Evolutionary conservation across 2,113 vertebrate genomes (phyloP), one percentile per base, ranked within the genome.

Genomic region (Petromus typicus): DNA sequence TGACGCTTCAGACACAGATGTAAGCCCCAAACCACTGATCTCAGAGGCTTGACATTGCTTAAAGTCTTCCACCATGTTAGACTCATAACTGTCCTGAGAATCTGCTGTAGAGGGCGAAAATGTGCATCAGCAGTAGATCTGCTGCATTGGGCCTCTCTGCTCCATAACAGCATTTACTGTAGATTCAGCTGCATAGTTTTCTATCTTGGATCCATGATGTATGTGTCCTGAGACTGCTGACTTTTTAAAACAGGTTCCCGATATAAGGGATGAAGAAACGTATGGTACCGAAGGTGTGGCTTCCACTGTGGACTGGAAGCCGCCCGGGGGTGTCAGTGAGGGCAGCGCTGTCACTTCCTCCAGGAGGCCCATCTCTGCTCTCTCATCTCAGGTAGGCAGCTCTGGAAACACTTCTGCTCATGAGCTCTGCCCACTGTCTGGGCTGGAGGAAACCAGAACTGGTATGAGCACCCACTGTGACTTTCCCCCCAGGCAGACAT

Each of bases 1-100:
- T 34, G 98, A 99, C 90, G 98, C 98, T 89, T 99, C 98, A 76
- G 99, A 99, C 96, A 98, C 97, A 92, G 99, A 99, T 69, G 99
- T 99, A 98, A 99, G 99, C 95, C 5, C 12, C 54, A 85, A 96
- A 54, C 89, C 93, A 37, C 0, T 86, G 1, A 37, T 73, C 73
- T 87, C 82, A 64, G 89, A 57, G 91, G 45, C 14, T 22, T n/a
- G 14, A 18, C 2, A 89, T 86, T 76, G 1, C 6, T 20, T 78
- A 30, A 79, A 93, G 92, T 84, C n/a, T 69, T n/a, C 2, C 64
- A 78, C 81, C 25, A 16, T 96, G 0, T 57, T 94, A 89, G 54
- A 95, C 86, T 25, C 37, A 17, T 10, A 16, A 86, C 27, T 93
- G 86, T 32, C 17, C 3, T 1, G 7, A 67, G 7, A 59, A 43